Percentiles rank a stretch among this genome's conserved stretches.
Conservation (phyloP, 2,888 invertebrate genomes). For the Resseliella maxima region DNA sequence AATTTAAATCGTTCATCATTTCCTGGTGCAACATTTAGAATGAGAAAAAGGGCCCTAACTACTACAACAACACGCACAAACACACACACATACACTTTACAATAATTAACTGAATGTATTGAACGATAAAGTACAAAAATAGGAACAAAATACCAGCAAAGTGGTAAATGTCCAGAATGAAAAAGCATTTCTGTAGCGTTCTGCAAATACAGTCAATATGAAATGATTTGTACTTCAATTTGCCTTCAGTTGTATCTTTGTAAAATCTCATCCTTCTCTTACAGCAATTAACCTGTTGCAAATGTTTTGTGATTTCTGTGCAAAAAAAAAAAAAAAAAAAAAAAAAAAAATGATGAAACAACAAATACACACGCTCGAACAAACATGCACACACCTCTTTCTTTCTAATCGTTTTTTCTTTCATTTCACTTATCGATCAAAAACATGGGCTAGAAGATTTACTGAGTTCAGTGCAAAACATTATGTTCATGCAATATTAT, state of each 20-base stretch:
- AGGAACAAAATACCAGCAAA: background rate
- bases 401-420: background rate
- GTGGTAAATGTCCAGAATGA: background rate
- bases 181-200: background rate
- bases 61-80: background rate
- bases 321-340: no score
- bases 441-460: background rate
- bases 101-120: background rate
- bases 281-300: background rate
- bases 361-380: background rate
- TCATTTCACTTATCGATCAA: conserved; percentile 22
- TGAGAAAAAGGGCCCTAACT: background rate
- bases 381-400: background rate
- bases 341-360: no score
- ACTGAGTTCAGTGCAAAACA: background rate
- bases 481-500: background rate
- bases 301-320: background rate
- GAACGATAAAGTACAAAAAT: background rate
- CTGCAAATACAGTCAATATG: background rate
- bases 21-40: conserved; percentile 12
- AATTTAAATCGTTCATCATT: background rate
- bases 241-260: background rate
- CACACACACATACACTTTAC: background rate
- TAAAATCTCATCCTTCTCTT: background rate
- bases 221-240: background rate